These are phyloP conservation scores for Apus apus DNA, from an alignment of 2,113 vertebrate species.

Conservation along the genomic window DNA sequence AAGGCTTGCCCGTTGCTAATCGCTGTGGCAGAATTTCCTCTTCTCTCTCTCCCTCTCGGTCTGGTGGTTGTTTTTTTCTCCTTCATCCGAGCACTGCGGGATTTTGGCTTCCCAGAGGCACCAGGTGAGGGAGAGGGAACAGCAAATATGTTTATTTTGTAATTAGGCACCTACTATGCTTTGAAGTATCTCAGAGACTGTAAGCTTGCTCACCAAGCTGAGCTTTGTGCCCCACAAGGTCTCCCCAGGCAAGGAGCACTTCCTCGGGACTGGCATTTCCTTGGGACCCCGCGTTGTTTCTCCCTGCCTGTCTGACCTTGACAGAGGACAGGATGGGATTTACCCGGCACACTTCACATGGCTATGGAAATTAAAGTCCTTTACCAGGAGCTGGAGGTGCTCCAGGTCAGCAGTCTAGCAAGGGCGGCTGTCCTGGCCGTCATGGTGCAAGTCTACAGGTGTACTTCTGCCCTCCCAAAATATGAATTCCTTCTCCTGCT, in stretches of 20 bases:
- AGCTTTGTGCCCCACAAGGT: not conserved
- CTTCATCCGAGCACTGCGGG: constrained; percentile 17
- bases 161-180: not conserved
- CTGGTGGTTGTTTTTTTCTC: not conserved
- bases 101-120: constrained; percentile 13
- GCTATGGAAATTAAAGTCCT: not conserved
- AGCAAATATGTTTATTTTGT: not conserved
- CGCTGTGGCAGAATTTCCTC: constrained; percentile 49
- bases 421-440: not conserved
- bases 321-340: constrained; percentile 19
- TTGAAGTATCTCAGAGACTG: not conserved
- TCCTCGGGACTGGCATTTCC: not conserved
- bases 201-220: not conserved
- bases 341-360: not conserved
- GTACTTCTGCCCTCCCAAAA: not conserved
- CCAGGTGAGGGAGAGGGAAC: not conserved
- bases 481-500: not conserved
- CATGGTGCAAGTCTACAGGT: rapidly evolving
- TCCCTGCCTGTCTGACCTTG: constrained; percentile 52
- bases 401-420: not conserved
- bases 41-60: not conserved
- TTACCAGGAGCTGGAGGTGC: not conserved
- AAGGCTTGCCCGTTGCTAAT: constrained; percentile 31
- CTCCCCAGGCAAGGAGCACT: not conserved
- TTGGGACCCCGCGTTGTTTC: rapidly evolving